Evolutionary conservation across 2,113 vertebrate species (phyloP).

Genomic region (Phaetusa simplex): DNA sequence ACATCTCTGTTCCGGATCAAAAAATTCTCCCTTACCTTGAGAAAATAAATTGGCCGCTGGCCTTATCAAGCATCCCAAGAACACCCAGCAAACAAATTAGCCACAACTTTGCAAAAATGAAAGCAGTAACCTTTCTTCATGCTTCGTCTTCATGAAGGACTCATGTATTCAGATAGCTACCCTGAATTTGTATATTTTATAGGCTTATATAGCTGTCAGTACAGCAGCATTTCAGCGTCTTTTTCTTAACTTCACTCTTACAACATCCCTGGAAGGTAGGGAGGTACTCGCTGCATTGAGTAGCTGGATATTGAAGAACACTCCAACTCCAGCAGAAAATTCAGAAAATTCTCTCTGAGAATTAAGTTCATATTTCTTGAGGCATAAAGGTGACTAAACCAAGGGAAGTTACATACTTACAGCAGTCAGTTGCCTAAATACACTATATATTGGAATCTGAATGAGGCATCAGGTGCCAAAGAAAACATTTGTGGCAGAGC

Average conservation of each 20-base stretch:
- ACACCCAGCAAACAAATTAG: not conserved
- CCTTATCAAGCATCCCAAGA: not conserved
- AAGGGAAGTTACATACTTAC: not conserved
- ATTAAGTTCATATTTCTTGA: not conserved
- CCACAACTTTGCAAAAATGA: not conserved
- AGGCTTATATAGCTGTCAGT: not conserved
- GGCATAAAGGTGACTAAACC: not conserved
- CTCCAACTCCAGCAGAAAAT: not conserved
- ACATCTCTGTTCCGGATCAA: not conserved
- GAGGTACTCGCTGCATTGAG: not conserved
- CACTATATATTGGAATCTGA: not conserved
- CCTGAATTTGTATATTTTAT: not conserved
- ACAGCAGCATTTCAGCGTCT: not conserved
- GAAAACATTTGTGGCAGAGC: not conserved
- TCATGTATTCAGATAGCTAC: not conserved
- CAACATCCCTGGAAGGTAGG: not conserved
- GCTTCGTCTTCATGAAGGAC: not conserved
- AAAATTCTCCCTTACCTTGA: not conserved
- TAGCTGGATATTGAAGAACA: not conserved
- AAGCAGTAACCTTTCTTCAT: not conserved
- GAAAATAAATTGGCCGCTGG: not conserved
- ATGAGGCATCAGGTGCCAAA: not conserved
- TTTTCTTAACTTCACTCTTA: not conserved
- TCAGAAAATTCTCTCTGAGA: not conserved
- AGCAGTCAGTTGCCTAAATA: not conserved